phyloP scores from a whole-genome alignment of 2,888 invertebrate genomes.

The Dryomyza anilis region DNA sequence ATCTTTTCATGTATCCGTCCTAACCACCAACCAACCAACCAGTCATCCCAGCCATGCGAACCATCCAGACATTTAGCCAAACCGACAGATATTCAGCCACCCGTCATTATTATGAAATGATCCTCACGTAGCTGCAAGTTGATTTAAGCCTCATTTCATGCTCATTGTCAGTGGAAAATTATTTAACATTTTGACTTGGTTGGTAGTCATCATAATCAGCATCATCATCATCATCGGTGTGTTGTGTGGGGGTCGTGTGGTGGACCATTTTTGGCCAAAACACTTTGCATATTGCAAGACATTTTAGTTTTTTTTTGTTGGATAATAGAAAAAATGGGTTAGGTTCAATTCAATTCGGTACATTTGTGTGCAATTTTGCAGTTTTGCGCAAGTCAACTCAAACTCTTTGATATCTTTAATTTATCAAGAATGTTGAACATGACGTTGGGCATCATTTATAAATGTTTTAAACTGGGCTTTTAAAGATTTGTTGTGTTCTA shows the following conservation, averaged over 20 bases:
- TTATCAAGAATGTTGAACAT: too few species aligned
- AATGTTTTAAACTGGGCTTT: too few species aligned
- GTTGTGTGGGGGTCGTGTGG: not conserved
- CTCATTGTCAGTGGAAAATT: constrained; percentile 24
- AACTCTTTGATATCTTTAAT: too few species aligned
- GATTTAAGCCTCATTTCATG: constrained; percentile 22
- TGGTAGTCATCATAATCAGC: not conserved
- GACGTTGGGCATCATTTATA: too few species aligned
- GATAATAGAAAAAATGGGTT: not conserved
- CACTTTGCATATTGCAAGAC: constrained; percentile 17
- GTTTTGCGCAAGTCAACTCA: too few species aligned
- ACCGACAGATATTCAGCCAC: too few species aligned
- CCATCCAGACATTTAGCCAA: not conserved
- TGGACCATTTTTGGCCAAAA: constrained; percentile 14
- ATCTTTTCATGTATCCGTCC: too few species aligned
- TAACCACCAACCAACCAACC: not conserved
- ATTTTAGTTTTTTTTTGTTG: constrained; percentile 1
- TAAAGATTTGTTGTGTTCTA: too few species aligned
- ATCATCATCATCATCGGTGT: not conserved
- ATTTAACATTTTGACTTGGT: constrained; percentile 16
- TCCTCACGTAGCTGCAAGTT: constrained; percentile 15
- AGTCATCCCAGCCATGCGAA: not conserved
- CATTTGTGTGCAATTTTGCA: too few species aligned
- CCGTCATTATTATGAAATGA: constrained; percentile 20
- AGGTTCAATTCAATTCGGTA: constrained; percentile 14